A percentile compares a stretch with the other conserved stretches of the same genome.
phyloP scores from a whole-genome alignment of 2,113 vertebrate genomes.

The Boleophthalmus pectinirostris region DNA sequence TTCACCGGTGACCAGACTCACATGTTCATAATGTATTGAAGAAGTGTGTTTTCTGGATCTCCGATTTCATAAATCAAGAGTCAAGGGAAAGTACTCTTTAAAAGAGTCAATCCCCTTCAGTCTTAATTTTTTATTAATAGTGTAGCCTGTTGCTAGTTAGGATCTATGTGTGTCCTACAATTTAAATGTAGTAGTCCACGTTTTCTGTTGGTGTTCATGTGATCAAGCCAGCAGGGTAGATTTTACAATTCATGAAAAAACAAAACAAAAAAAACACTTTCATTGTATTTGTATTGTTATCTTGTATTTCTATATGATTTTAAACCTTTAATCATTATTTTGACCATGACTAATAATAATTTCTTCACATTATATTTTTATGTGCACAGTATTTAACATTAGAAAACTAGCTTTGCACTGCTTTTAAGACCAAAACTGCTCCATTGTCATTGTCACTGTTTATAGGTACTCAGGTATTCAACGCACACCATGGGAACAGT shows the following conservation, averaged over 20 bases:
- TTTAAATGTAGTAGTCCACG: neutral
- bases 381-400: conserved; percentile 11
- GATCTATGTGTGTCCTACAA: neutral
- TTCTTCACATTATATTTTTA: conserved; percentile 25
- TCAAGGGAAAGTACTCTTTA: neutral
- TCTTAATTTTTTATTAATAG: neutral
- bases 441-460: conserved; percentile 30
- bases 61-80: neutral
- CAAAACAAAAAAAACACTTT: neutral
- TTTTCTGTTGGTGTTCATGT: neutral
- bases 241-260: neutral
- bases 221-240: neutral
- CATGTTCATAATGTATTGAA: too few species aligned
- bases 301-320: neutral
- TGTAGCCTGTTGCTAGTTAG: neutral
- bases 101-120: neutral
- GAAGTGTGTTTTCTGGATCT: too few species aligned
- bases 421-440: conserved; percentile 46
- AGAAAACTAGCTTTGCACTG: conserved; percentile 28
- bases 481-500: conserved; percentile 62
- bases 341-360: conserved; percentile 23
- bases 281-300: neutral
- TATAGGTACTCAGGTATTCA: conserved; percentile 68
- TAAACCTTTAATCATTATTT: neutral
- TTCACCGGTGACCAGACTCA: too few species aligned